Evolutionary conservation across 2,113 vertebrate genomes (phyloP).

Genomic region (Mesitornis unicolor): DNA sequence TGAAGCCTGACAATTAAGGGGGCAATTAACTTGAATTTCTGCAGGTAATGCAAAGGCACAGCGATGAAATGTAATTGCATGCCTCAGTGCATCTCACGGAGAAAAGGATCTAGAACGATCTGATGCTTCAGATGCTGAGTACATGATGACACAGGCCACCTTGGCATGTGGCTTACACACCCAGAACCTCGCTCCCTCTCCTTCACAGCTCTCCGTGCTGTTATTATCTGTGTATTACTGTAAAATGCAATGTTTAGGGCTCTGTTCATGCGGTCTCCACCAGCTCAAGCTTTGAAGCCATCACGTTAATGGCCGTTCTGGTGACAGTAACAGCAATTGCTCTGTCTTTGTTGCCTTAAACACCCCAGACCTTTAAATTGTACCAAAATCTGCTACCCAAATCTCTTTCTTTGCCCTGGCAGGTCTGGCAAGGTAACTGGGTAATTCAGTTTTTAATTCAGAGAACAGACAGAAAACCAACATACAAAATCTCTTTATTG

Average conservation of each 20-base stretch:
- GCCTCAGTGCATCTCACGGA: neutral
- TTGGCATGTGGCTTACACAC: neutral
- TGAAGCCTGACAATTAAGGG: neutral
- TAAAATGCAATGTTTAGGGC: neutral
- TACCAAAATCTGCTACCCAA: neutral
- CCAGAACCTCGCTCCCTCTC: too few species aligned
- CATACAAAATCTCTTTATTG: neutral
- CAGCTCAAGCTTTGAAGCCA: neutral
- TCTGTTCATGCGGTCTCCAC: neutral
- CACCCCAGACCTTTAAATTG: neutral
- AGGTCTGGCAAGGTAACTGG: too few species aligned
- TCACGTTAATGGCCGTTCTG: neutral
- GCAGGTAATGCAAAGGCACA: neutral
- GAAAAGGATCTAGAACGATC: neutral
- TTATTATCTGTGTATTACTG: too few species aligned
- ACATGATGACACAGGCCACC: fast-evolving
- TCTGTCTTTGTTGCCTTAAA: neutral
- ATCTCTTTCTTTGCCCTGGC: neutral
- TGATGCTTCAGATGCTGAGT: neutral
- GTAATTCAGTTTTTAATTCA: neutral
- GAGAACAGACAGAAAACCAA: fast-evolving
- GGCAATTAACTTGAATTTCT: neutral
- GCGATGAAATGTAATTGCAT: neutral
- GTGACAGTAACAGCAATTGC: neutral
- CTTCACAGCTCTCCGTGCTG: neutral